These are phyloP conservation scores for Parapsyche elsis DNA, from an alignment of 1,140 invertebrate species.

Conservation along the genomic window DNA sequence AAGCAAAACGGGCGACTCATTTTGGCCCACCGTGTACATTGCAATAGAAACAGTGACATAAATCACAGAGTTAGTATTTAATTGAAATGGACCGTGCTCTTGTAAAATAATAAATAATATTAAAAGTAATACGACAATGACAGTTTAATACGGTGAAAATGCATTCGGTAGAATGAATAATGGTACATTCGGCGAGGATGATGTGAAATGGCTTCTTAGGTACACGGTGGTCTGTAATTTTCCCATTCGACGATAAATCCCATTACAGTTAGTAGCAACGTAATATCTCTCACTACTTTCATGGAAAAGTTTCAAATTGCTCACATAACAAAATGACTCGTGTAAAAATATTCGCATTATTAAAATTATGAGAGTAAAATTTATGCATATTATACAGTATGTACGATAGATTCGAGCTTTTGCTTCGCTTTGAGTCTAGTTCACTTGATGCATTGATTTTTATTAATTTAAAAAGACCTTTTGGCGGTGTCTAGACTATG, in stretches of 20 bases:
- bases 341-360: too few species aligned
- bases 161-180: constrained; percentile 11
- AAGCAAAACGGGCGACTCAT: too few species aligned
- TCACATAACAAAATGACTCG: too few species aligned
- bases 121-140: neutral
- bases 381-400: too few species aligned
- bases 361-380: too few species aligned
- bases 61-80: neutral
- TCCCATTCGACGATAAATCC: constrained; percentile 18
- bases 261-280: constrained; percentile 4
- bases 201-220: constrained; percentile 3
- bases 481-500: too few species aligned
- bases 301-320: too few species aligned
- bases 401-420: too few species aligned
- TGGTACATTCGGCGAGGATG: constrained; percentile 1
- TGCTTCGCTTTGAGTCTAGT: too few species aligned
- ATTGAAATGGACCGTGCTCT: neutral
- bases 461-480: too few species aligned
- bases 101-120: neutral
- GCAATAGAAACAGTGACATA: neutral
- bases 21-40: too few species aligned
- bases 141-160: neutral
- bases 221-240: constrained; percentile 37
- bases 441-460: too few species aligned
- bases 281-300: neutral